Percentiles rank a stretch among this genome's conserved stretches.
phyloP scores from a whole-genome alignment of 30 jellyfish, hydroid and myxozoan genomes.

The Chrysaora quinquecirrha region DNA sequence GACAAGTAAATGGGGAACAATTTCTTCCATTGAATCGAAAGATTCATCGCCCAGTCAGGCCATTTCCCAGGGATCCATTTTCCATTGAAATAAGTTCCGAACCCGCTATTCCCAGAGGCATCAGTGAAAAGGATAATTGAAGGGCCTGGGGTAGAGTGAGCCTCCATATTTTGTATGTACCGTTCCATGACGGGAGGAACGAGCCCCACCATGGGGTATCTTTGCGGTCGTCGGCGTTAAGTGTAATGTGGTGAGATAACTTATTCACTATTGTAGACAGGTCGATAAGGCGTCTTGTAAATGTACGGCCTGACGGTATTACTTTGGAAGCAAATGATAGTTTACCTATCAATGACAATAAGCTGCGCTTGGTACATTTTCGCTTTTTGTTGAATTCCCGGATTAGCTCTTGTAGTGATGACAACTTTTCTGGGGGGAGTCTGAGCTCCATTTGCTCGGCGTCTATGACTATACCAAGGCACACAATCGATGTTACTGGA shows the following conservation, averaged over 20 bases:
- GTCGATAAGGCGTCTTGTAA: slow-evolving; percentile 9
- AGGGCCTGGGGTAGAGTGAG: background rate
- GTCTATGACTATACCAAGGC: slow-evolving; percentile 3
- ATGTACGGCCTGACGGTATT: slow-evolving; percentile 29
- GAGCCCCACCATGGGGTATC: background rate
- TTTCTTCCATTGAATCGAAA: slow-evolving; percentile 15
- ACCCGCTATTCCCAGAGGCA: slow-evolving; percentile 14
- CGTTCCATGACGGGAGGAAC: background rate
- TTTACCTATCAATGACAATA: slow-evolving; percentile 4
- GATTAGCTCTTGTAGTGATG: background rate
- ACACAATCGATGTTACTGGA: background rate
- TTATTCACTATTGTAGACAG: slow-evolving; percentile 8
- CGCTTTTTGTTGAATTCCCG: background rate
- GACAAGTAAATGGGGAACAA: background rate
- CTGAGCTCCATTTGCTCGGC: background rate
- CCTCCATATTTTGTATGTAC: slow-evolving; percentile 2
- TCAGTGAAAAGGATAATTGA: background rate
- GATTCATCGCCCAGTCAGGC: background rate
- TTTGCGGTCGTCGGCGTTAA: background rate
- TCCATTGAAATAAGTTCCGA: background rate
- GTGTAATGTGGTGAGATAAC: background rate
- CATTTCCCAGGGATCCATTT: background rate
- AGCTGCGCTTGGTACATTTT: slow-evolving; percentile 5
- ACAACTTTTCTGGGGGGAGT: background rate
- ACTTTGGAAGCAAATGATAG: slow-evolving; percentile 5